Base-by-base conservation (phyloP, 2,113 vertebrate genomes). In the Drymodes brunneopygia region DNA sequence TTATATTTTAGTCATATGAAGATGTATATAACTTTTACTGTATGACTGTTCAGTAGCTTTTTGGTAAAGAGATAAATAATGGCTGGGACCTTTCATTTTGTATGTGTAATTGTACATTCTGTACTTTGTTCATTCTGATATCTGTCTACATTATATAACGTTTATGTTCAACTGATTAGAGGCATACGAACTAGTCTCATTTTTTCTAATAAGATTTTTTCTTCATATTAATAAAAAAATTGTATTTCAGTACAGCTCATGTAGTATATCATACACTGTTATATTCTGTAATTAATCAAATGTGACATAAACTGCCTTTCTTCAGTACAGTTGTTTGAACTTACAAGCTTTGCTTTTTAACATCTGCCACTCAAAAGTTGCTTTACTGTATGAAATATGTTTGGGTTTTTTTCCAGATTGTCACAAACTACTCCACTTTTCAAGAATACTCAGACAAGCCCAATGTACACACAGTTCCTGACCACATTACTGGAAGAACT, bases 401-500 rank as follows among this genome's bases (percentile, higher is more conserved):
- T 91, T 77, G 48, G 91, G 7, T 36, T 82, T 78, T 78, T 50
- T 60, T 36, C 66, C 92, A 98, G 97, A 23, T 95, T 98, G 69
- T 97, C 98, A 81, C 92, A 97, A 93, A 84, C 88, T 73, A 92
- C 83, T 72, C 96, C 98, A 5, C 44, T 85, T 90, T 94, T 97
- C 95, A 97, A 97, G 92, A 93, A 95, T 50, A 95, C 89, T 83
- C 90, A 89, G 42, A 80, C n/a, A 12, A 98, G 87, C 60, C 86
- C 91, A 35, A 7, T 65, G 23, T 97, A 97, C 81, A 98, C 98
- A 50, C 97, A 98, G 71, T 98, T 98, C 91, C 84, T 98, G 79
- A 86, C 96, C 40, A 98, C 97, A 0, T 64, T 98, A 60, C 95
- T 98, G 64, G 95, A 98, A 97, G 98, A 98, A 93, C 70, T 98